Evolutionary conservation across 2,113 vertebrate genomes (phyloP).

Genomic region (Petaurus breviceps): DNA sequence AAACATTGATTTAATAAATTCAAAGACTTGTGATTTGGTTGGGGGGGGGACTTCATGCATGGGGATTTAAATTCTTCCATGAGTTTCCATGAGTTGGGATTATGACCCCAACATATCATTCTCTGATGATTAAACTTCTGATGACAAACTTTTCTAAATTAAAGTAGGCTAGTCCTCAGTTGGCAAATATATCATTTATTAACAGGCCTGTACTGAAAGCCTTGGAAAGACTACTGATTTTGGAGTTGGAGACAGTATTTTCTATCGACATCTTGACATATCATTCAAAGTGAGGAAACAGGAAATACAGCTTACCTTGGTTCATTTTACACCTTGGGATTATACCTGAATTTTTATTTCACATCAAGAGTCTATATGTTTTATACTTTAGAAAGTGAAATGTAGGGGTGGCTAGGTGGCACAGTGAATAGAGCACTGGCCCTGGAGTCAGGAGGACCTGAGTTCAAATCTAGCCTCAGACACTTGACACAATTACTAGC

Average conservation of each 20-base stretch:
- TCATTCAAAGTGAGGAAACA: constrained; percentile 64
- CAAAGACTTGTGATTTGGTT: neutral
- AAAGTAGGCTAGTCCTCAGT: neutral
- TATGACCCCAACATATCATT: neutral
- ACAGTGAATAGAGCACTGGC: too few species aligned
- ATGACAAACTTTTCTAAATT: neutral
- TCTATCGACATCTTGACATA: constrained; percentile 63
- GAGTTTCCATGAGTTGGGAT: neutral
- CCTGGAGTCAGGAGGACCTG: too few species aligned
- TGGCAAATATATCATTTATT: neutral
- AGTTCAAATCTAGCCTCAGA: too few species aligned
- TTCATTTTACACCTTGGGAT: constrained; percentile 77
- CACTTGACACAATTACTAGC: too few species aligned
- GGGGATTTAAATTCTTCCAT: neutral
- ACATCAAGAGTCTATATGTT: constrained; percentile 75
- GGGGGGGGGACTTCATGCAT: neutral
- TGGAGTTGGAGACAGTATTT: neutral
- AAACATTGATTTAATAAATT: neutral
- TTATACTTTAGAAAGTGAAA: constrained; percentile 77
- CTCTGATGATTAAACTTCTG: neutral
- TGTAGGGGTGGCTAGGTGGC: constrained; percentile 36
- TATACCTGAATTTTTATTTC: constrained; percentile 80
- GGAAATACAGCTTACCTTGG: constrained; percentile 49
- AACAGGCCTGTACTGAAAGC: neutral
- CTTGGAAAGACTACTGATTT: neutral